Base-by-base conservation (phyloP, 2,888 invertebrate species). In the Dicyrtoma fusca region DNA sequence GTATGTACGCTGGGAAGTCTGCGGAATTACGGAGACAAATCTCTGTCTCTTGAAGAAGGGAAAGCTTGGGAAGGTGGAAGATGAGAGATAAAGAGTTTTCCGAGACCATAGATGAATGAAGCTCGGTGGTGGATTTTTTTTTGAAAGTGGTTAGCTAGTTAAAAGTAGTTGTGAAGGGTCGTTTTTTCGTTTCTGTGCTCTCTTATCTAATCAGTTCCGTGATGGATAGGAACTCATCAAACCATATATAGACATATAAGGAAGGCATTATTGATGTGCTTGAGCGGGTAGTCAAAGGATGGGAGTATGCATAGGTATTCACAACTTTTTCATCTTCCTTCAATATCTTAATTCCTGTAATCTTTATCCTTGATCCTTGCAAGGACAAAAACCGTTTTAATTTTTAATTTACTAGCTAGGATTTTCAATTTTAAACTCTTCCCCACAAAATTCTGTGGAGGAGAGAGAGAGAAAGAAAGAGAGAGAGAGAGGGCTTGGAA, bases 181-280 rank as follows among this genome's bases (percentile, higher is more conserved):
- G 19, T 19, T 11, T 17, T 44, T 3, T 25, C 57, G 21, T 17
- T 57, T 57, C 42, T 13, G 61, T 13, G 13, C 21, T 53, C 21
- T 53, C 66, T 66, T 66, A 66, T 66, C 53, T 66, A 66, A 53
- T 66, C 53, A 19, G 53, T 42, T 34, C 8, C 11, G 42, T 53
- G 66, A 66, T 53, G 42, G 66, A 66, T 34, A 34, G n/a, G 25
- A 45, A 49, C 66, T 53, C 66, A 34, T 55, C 34, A 53, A 65
- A 19, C 66, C 47, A 34, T 65, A 47, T 26, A 47, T 53, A 65
- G 17, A 21, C 34, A 14, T 19, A 23, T 1, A 42, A 19, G 53
- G 55, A 55, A 21, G 42, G 11, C 26, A 66, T 53, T 34, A 53
- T 53, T 66, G 26, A 63, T 44, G 66, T 26, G 53, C 53, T 65